Evolutionary conservation across 1,140 invertebrate species (phyloP), one percentile per base, ranked within the genome.

Genomic region (Ceratoteleas bidentatus): DNA sequence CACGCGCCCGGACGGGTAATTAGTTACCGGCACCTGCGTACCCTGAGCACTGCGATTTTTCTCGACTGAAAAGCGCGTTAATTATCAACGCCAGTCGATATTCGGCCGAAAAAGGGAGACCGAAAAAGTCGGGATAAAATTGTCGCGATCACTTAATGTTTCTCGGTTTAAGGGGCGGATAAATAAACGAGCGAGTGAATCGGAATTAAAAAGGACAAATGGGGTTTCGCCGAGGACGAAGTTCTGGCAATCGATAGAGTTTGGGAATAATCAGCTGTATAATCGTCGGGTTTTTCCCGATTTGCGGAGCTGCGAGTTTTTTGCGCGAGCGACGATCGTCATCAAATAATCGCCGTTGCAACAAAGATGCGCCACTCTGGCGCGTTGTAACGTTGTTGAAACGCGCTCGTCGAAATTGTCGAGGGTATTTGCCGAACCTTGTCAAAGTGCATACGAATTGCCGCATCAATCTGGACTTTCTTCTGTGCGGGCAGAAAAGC

Each of bases 381-480:
- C 50, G 33, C 34, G 36, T 62, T 15, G 45, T 83, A 76, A 85
- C 82, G n/a, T n/a, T n/a, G 82, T 85, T 70, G 82, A 80, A 88
- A 73, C 84, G 79, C 43, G 65, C 76, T 85, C 78, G 84, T 84
- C 61, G 82, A 88, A 88, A 90, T 90, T 88, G 85, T 88, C 81
- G 65, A 75, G 73, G 69, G 64, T 88, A 86, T 90, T 90, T 89
- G 82, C 85, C 74, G 79, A 90, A 87, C 87, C 85, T 83, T 85
- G 88, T 89, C 89, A 90, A 90, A 90, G 88, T 90, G 88, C 88
- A 90, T 89, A 85, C 81, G 87, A 90, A 90, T 90, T 87, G 87
- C 84, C 83, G 81, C 87, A 90, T 89, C 87, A 90, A 88, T 84
- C 84, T 84, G 84, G 75, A 83, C 79, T 84, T 75, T 76, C 68